phyloP scores from a whole-genome alignment of 2,113 vertebrate species.

The Vicugna pacos region DNA sequence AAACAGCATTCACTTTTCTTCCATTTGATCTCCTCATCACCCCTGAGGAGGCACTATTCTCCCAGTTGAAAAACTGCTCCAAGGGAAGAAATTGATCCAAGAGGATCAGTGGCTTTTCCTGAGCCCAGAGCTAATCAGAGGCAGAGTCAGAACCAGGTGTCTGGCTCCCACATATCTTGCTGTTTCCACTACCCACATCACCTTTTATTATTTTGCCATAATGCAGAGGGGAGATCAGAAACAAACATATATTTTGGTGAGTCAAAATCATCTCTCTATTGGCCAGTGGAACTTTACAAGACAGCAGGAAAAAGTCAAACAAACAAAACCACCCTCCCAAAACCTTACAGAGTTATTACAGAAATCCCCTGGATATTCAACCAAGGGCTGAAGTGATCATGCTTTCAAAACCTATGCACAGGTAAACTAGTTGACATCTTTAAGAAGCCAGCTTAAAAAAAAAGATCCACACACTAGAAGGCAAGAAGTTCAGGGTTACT shows the following conservation, averaged over 20 bases:
- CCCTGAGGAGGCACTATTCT: background rate
- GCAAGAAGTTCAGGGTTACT: background rate
- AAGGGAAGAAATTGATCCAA: conserved; percentile 46
- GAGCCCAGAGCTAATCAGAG: conserved; percentile 36
- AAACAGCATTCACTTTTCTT: background rate
- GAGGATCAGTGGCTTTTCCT: conserved; percentile 19
- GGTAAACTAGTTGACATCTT: background rate
- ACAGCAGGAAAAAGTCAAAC: background rate
- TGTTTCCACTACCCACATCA: background rate
- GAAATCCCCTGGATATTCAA: background rate
- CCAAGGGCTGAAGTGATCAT: background rate
- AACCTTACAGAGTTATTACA: background rate
- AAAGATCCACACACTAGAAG: background rate
- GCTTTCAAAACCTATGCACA: background rate
- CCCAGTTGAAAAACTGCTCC: background rate
- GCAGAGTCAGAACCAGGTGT: background rate
- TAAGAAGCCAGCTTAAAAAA: background rate
- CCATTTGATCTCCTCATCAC: background rate
- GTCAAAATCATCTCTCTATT: background rate
- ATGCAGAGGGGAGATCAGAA: background rate
- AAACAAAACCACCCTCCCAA: background rate
- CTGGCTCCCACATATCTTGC: background rate
- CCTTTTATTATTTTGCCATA: conserved; percentile 28
- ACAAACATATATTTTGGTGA: background rate
- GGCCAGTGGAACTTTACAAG: background rate